These are phyloP conservation scores for Eriocheir sinensis DNA, from an alignment of 1,140 invertebrate species.

Conservation along the genomic window DNA sequence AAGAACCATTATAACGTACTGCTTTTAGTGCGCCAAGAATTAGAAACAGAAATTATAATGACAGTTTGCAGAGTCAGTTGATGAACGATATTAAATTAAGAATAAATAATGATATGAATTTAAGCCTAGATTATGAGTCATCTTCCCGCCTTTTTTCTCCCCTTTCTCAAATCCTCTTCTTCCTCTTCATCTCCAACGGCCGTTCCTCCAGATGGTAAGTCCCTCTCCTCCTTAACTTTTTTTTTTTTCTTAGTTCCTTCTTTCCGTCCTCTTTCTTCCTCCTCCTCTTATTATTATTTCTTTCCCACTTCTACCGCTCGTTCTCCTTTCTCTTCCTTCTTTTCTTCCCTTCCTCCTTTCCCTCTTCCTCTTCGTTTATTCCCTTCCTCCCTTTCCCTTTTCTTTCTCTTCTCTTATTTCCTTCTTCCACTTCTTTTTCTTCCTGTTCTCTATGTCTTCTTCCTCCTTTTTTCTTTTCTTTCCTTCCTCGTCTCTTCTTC, in stretches of 20 bases:
- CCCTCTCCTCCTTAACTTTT: too few relatives aligned
- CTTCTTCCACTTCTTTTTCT: too few relatives aligned
- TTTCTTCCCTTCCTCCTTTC: not conserved
- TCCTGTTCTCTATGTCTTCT: not conserved
- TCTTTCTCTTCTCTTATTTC: not conserved
- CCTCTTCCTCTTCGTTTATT: not conserved
- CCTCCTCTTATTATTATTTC: not conserved
- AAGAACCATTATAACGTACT: too few relatives aligned
- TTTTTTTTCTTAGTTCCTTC: too few relatives aligned
- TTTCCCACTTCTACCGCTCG: not conserved
- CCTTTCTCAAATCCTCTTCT: not conserved
- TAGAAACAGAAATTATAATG: too few relatives aligned
- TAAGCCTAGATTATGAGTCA: too few relatives aligned
- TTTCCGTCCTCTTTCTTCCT: not conserved
- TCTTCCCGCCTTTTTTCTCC: not conserved
- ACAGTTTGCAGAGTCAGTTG: too few relatives aligned
- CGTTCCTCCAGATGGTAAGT: too few relatives aligned
- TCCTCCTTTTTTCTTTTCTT: not conserved
- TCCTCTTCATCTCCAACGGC: conserved; percentile 4
- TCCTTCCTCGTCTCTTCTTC: not conserved
- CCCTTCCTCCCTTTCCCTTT: not conserved
- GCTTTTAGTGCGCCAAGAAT: too few relatives aligned
- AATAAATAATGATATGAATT: too few relatives aligned
- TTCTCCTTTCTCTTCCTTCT: not conserved
- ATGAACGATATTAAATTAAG: too few relatives aligned